Percentiles rank a stretch among this genome's conserved stretches.
Evolutionary conservation across 1,140 invertebrate species (phyloP).

Genomic region (Drosophila bipectinata): DNA sequence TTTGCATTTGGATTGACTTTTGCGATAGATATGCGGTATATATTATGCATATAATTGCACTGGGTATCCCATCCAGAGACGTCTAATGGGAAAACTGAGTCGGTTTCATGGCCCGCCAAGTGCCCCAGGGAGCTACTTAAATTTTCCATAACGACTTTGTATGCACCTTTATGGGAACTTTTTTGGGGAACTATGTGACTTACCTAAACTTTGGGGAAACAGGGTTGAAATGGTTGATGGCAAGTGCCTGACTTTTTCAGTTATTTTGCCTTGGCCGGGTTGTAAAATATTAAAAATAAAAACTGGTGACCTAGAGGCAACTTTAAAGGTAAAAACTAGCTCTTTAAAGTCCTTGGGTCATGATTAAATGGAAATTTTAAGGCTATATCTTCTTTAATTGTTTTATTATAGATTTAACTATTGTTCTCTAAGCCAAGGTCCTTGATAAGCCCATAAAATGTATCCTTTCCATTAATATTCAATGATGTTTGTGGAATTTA

Average conservation of each 20-base stretch:
- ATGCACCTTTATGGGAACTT: constrained; percentile 44
- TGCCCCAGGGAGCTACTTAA: constrained; percentile 13
- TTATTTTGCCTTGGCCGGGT: constrained; percentile 16
- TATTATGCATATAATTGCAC: constrained; percentile 48
- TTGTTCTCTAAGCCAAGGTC: background rate
- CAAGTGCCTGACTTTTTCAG: constrained; percentile 20
- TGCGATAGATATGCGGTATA: constrained; percentile 21
- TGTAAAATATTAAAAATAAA: constrained; percentile 17
- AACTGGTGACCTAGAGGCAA: background rate
- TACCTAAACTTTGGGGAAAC: constrained; percentile 22
- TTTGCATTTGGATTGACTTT: constrained; percentile 46
- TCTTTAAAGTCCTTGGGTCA: background rate
- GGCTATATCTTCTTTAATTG: background rate
- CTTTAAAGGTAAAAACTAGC: background rate
- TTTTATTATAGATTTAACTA: background rate
- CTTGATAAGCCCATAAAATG: background rate
- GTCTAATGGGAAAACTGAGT: constrained; percentile 37
- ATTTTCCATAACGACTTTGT: constrained; percentile 31
- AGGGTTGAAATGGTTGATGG: constrained; percentile 19
- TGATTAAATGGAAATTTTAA: too few relatives aligned
- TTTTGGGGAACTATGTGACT: constrained; percentile 37
- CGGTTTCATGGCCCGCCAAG: background rate
- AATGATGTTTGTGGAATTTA: constrained; percentile 5
- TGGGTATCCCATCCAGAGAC: constrained; percentile 1
- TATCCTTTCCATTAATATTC: background rate